Base-by-base conservation (phyloP, 2,888 invertebrate species). In the Papilio demoleus region DNA sequence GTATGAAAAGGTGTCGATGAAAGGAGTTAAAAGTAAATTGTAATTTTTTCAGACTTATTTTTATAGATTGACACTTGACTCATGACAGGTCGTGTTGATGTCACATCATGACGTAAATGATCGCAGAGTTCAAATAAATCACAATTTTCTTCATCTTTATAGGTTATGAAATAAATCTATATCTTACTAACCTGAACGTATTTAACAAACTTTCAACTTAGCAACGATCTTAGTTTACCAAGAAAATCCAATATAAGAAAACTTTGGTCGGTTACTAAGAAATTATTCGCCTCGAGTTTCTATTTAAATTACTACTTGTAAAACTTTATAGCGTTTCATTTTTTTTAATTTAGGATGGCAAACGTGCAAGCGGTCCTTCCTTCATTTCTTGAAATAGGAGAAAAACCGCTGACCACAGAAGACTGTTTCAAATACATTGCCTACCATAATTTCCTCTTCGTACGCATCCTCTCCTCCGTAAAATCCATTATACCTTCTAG, bases 191-290 rank as follows among this genome's bases (percentile, higher is more conserved):
- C 50, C 12, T 11, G 22, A 22, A 27, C 14, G 34, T 34, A 19
- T 47, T 47, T 47, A 63, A 22, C 6, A 12, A 42, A 31, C 4
- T 31, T 31, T 6, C 31, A 4, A 6, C 6, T 31, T 6, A 31
- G 6, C 31, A 31, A 65, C 40, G 31, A 27, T 65, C 14, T n/a
- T 4, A 56, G 65, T 65, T 65, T 42, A 40, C 22, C 22, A 65
- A 58, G 31, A 65, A 65, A 42, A 45, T 34, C 58, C 58, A 65
- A 65, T 65, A 65, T 65, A 19, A 58, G 40, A 17, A 34, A 42
- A 65, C 53, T 27, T 65, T 38, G 50, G 5, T 27, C 42, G 34
- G n/a, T 22, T 34, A 34, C 19, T 19, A n/a, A 19, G 27, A 40
- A 58, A 45, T 65, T 65, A 65, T 56, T 56, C 38, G 53, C 27